A percentile compares a stretch with the other conserved stretches of the same genome.
These are phyloP conservation scores for Lampris megalopsis DNA, from an alignment of 2,113 vertebrate genomes.

Conservation along the genomic window DNA sequence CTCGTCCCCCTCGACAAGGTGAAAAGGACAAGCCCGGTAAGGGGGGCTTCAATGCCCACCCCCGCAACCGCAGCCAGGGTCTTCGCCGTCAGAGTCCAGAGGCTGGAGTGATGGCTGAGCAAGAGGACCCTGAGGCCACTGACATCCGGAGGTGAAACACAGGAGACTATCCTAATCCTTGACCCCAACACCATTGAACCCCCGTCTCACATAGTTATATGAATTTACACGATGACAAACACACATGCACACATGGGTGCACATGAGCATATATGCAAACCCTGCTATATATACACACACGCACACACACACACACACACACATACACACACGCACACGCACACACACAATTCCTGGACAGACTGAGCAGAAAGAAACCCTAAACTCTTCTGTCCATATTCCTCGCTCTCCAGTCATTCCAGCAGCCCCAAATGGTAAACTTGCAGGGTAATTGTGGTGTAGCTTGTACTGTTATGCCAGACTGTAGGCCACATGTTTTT, in stretches of 20 bases:
- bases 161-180: conserved; percentile 47
- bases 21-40: conserved; percentile 87
- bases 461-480: conserved; percentile 87
- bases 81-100: conserved; percentile 85
- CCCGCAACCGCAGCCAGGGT: conserved; percentile 81
- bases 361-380: conserved; percentile 74
- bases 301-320: conserved; percentile 26
- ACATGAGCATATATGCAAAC: conserved; percentile 30
- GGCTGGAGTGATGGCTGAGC: conserved; percentile 83
- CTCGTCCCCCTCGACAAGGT: conserved; percentile 73
- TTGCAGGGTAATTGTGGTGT: conserved; percentile 88
- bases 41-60: conserved; percentile 79
- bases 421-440: conserved; percentile 90
- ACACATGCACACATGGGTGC: neutral
- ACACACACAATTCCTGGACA: conserved; percentile 61
- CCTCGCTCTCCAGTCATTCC: conserved; percentile 93
- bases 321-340: conserved; percentile 27
- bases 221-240: conserved; percentile 19
- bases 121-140: conserved; percentile 87
- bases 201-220: conserved; percentile 63
- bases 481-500: conserved; percentile 67
- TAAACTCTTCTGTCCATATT: conserved; percentile 73
- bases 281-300: neutral
- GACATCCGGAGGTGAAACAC: conserved; percentile 94
- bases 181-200: conserved; percentile 49